Conservation (phyloP, 1,140 invertebrate genomes). For the Brachionus paranguensis region DNA sequence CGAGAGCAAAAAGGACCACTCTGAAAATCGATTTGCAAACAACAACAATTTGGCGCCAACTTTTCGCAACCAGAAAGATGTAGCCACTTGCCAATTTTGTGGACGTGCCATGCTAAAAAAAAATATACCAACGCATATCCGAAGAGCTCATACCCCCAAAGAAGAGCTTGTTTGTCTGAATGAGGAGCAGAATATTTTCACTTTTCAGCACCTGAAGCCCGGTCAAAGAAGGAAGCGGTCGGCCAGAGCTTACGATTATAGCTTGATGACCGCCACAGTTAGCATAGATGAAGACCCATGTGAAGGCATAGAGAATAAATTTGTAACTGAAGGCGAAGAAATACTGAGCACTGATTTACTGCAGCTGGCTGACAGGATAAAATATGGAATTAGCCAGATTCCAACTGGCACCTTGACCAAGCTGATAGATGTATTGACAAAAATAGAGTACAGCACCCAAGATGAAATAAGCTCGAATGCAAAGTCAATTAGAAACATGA, state of each 20-base stretch:
- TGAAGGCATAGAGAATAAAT: conserved; percentile 36
- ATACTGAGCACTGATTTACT: conserved; percentile 30
- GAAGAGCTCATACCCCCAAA: conserved; percentile 34
- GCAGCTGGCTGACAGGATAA: conserved; percentile 34
- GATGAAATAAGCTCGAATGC: conserved; percentile 30
- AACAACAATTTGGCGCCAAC: not conserved
- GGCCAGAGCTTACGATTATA: conserved; percentile 35
- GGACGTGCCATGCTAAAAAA: conserved; percentile 38
- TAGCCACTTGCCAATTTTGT: conserved; percentile 36
- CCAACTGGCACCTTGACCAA: conserved; percentile 4
- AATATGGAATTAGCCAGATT: conserved; percentile 38
- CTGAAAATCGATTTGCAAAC: not conserved
- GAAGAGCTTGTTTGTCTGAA: conserved; percentile 39
- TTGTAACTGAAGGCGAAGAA: conserved; percentile 39
- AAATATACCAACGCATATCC: conserved; percentile 32
- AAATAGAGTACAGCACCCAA: conserved; percentile 19
- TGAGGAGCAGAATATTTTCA: conserved; percentile 37
- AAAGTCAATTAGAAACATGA: conserved; percentile 32
- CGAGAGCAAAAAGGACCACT: not conserved
- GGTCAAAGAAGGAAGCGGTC: conserved; percentile 29
- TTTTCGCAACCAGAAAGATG: conserved; percentile 10
- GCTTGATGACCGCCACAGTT: conserved; percentile 30
- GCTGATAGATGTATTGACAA: conserved; percentile 13
- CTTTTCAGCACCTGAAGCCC: conserved; percentile 31
- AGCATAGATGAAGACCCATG: conserved; percentile 37